Evolutionary conservation across 1,140 invertebrate species (phyloP), one percentile per base, ranked within the genome.

Genomic region (Paralvinella palmiformis): DNA sequence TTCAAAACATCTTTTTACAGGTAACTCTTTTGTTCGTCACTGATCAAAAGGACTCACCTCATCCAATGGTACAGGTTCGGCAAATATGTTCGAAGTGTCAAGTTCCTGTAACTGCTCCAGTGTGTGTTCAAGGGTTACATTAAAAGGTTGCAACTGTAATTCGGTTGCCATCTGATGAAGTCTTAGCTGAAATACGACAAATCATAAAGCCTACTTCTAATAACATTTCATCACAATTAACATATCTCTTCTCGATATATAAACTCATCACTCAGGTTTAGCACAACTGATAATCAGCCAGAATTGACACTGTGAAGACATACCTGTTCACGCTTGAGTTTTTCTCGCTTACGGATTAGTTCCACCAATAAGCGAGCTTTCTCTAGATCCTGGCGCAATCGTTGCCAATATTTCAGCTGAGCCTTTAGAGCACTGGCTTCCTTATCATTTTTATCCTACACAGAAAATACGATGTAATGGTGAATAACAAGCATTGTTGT

Each of bases 381-480:
- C 80, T 98, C 96, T 45, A 98, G 82, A 80, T 98, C 94, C 75
- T 98, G 94, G 5, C 95, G 84, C 68, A 98, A 83, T 72, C 92
- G 88, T 74, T 96, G 91, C 91, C 93, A 96, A 75, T 95, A 95
- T 75, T 94, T 94, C 0, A 96, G 82, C 72, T 97, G 92, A 45
- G 89, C 86, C 70, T 90, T 89, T 17, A 94, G 66, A 3, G 74
- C 76, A 62, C 69, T 57, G 27, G 24, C 33, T 32, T 57, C 55
- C 10, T 17, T 20, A 10, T 20, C 27, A 57, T 57, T n/a, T n/a
- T n/a, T n/a, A n/a, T n/a, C n/a, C n/a, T n/a, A n/a, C n/a, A n/a
- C n/a, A n/a, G n/a, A n/a, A n/a, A n/a, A n/a, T n/a, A n/a, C n/a
- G n/a, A n/a, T n/a, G n/a, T n/a, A n/a, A n/a, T n/a, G n/a, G n/a